Evolutionary conservation across 2,113 vertebrate species (phyloP), one percentile per base, ranked within the genome.

Genomic region (Mixornis gularis): DNA sequence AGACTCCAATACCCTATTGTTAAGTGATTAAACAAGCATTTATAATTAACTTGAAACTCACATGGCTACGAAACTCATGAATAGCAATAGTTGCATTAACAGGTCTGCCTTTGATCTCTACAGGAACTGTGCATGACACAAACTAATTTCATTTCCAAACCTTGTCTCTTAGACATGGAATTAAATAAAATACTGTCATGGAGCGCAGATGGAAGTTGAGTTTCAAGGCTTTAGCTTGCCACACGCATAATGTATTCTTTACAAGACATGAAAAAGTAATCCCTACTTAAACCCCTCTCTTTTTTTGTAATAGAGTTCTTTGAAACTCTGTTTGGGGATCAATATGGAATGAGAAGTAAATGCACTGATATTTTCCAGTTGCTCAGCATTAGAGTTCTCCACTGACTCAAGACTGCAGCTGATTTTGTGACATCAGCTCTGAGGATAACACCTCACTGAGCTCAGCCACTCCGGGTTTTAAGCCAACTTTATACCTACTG

Each of bases 11-110:
- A 84, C 59, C 87, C 87, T 81, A 94, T 90, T 95, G 89, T 95
- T 90, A 92, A 90, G 80, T 85, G 90, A 97, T 96, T 95, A 94
- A 95, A 93, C 59, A 85, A 53, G 87, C 55, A 88, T 93, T 94
- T 95, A 93, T 94, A 96, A 97, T 94, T 95, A 96, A 94, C 91
- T 84, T 77, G 94, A 92, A 97, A 95, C 85, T 87, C 89, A 89
- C 71, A 82, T 0, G 1, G 63, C 81, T 87, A 85, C 41, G 81
- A 94, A 91, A 85, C 82, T 95, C 92, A 96, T 92, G 94, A 97
- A 96, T 94, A 96, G 90, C 94, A 90, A 91, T 91, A 95, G 95
- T 76, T 93, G 90, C 85, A 95, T 94, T 95, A 92, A 52, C 86
- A 90, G 91, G 69, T 81, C 66, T 87, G 85, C 73, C 91, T 96